Percentiles rank a stretch among this genome's conserved stretches.
phyloP scores from a whole-genome alignment of 2,888 invertebrate genomes.

The Brachylomia viminalis region DNA sequence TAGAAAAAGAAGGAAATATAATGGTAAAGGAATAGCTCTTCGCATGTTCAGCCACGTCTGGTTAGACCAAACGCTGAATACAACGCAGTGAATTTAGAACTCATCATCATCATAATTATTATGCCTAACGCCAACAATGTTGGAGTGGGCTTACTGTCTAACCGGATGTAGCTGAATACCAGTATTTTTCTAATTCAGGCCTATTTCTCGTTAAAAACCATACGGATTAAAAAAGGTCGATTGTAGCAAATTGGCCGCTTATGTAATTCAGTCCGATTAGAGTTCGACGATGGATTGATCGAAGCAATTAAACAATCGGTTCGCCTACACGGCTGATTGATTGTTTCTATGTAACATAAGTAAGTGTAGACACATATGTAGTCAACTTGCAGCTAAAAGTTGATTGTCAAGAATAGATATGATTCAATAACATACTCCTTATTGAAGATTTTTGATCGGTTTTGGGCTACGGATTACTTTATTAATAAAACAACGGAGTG shows the following conservation, averaged over 20 bases:
- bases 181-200: slow-evolving; percentile 3
- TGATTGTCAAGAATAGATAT: neutral
- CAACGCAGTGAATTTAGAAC: neutral
- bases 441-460: too few species aligned
- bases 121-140: neutral
- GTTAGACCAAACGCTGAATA: neutral
- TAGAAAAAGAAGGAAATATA: neutral
- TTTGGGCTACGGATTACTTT: too few species aligned
- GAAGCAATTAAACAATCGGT: slow-evolving; percentile 58
- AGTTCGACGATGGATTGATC: slow-evolving; percentile 20
- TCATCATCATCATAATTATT: neutral
- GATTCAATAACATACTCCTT: neutral
- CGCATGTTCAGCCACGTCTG: neutral
- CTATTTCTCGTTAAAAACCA: slow-evolving; percentile 11
- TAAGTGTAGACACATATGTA: neutral
- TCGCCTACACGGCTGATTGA: slow-evolving; percentile 31
- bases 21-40: neutral
- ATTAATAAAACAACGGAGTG: too few species aligned
- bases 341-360: slow-evolving; percentile 17
- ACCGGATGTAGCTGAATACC: neutral
- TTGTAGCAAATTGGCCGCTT: slow-evolving; percentile 41
- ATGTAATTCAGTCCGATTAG: slow-evolving; percentile 44
- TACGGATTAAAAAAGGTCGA: neutral
- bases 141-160: neutral
- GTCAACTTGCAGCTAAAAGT: neutral